Evolutionary conservation across 92 coral and sea anemone species (phyloP), one percentile per base, ranked within the genome.

Genomic region (Micromussa lordhowensis): DNA sequence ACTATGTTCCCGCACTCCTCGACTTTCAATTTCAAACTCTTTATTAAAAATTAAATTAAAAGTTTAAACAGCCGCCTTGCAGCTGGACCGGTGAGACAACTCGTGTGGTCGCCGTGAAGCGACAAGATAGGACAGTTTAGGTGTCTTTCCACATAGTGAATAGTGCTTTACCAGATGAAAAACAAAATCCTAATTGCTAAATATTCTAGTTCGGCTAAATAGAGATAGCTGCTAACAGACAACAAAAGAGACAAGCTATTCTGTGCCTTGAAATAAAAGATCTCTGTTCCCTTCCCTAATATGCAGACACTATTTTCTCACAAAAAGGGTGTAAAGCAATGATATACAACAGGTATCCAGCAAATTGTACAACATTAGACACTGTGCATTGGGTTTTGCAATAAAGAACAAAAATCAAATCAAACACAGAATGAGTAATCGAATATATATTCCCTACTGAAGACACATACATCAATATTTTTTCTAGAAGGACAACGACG

Each of bases 41-140:
- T 93, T 93, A 90, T 84, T 68, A 84, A 79, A 93, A 81, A 75
- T 87, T 75, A 75, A 90, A 90, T 90, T 87, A 63, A 71, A 34
- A 84, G 95, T 95, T 95, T 94, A 89, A 79, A 88, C 98, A 95
- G 98, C 95, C 96, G 96, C 28, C 75, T 19, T 72, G 29, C 98
- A 95, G 93, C 96, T 95, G 98, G 68, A 71, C 90, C 74, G 82
- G n/a, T 89, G 92, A 84, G 81, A 88, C 38, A 59, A 80, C 79
- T 44, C n/a, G n/a, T 68, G 64, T 58, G 51, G 81, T 15, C 34
- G 31, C 53, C 71, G 84, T 68, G 81, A 89, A 64, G 30, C 83
- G 69, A 64, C 30, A 22, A 64, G 58, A 70, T 74, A 38, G 90
- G 44, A 71, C 64, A 75, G 85, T 79, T 68, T 34, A 26, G 86